These are phyloP conservation scores for Neomonachus schauinslandi DNA, from an alignment of 2,113 vertebrate genomes.

Conservation along the genomic window DNA sequence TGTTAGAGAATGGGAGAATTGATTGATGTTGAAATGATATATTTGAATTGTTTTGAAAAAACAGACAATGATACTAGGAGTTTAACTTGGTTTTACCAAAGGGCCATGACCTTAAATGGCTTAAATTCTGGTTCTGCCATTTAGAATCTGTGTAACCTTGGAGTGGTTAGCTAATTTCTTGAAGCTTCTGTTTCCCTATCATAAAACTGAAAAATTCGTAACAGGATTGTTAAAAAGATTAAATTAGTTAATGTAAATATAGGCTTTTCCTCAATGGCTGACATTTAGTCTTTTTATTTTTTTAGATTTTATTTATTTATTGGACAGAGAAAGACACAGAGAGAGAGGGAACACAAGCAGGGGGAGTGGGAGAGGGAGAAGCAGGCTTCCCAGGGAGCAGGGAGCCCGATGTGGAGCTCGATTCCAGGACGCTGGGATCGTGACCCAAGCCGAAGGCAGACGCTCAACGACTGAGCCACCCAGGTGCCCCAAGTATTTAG, in stretches of 20 bases:
- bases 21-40: not conserved
- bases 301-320: too few relatives aligned
- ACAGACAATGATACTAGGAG: accelerated
- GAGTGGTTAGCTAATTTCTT: not conserved
- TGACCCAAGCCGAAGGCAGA: too few relatives aligned
- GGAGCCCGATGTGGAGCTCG: too few relatives aligned
- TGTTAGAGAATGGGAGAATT: not conserved
- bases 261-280: not conserved
- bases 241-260: not conserved
- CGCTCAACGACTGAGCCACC: too few relatives aligned
- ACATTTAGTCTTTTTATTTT: not conserved
- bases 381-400: too few relatives aligned
- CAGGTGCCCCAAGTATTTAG: not conserved
- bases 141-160: not conserved
- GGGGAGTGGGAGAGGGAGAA: too few relatives aligned
- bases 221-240: not conserved
- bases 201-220: not conserved
- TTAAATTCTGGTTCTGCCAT: not conserved
- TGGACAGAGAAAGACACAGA: too few relatives aligned
- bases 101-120: not conserved
- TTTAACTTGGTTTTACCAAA: not conserved
- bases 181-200: not conserved
- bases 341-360: too few relatives aligned
- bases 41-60: not conserved
- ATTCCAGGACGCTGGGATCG: too few relatives aligned